Percentiles rank a stretch among this genome's conserved stretches.
Evolutionary conservation across 2,888 invertebrate genomes (phyloP).

Genomic region (Andrena hattorfiana): DNA sequence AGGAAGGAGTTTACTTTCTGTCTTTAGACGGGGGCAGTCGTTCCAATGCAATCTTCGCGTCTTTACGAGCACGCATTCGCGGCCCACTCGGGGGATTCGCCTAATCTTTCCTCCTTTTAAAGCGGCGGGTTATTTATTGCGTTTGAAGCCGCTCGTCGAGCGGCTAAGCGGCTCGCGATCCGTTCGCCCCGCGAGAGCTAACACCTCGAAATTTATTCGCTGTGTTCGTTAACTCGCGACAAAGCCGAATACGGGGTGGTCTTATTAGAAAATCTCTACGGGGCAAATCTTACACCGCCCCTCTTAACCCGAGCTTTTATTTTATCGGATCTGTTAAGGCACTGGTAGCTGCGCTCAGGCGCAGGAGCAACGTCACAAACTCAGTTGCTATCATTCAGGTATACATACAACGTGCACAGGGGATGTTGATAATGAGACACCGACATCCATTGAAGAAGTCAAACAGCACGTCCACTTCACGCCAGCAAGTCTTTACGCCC

Average conservation of each 20-base stretch:
- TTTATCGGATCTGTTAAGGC: conserved; percentile 4
- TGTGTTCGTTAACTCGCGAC: conserved; percentile 23
- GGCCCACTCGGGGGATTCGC: conserved; percentile 1
- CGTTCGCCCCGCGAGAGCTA: conserved; percentile 12
- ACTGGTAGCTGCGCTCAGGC: too few species aligned
- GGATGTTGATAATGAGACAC: too few species aligned
- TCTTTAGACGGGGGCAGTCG: conserved; percentile 8
- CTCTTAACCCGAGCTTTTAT: background rate
- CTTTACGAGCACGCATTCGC: conserved; percentile 29
- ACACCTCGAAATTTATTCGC: conserved; percentile 33
- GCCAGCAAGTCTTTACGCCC: too few species aligned
- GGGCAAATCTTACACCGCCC: conserved; percentile 2
- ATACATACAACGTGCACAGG: too few species aligned
- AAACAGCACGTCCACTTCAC: too few species aligned
- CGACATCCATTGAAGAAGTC: too few species aligned
- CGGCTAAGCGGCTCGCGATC: conserved; percentile 16
- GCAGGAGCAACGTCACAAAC: too few species aligned
- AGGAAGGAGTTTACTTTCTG: conserved; percentile 15
- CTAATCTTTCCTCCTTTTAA: conserved; percentile 34
- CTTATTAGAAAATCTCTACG: conserved; percentile 19
- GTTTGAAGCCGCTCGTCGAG: conserved; percentile 12
- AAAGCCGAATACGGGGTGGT: background rate
- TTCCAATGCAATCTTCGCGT: conserved; percentile 39
- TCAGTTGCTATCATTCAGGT: too few species aligned
- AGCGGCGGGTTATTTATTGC: conserved; percentile 36